Evolutionary conservation across 2,797 vertebrate species (phyloP).

Genomic region (Premnoplex brunnescens): DNA sequence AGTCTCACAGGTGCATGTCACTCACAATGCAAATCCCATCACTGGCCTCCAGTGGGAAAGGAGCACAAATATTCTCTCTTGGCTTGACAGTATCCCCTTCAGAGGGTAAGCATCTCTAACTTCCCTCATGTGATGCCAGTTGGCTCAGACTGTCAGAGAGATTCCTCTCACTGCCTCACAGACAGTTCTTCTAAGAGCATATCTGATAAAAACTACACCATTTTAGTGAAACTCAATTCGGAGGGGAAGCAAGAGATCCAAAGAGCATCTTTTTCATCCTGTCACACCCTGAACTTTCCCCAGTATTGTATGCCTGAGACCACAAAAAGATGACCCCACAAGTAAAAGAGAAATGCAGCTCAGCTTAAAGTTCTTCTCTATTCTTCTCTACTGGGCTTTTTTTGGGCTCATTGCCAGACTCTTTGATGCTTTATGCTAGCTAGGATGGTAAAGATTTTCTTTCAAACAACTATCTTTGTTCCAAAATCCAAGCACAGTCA

Average conservation of each 20-base stretch:
- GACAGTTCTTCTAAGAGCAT: neutral
- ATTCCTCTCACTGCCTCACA: neutral
- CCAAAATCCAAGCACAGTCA: neutral
- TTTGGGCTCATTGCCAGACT: neutral
- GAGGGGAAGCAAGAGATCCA: neutral
- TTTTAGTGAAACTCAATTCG: neutral
- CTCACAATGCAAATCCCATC: neutral
- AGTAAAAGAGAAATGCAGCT: neutral
- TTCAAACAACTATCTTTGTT: neutral
- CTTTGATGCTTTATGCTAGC: neutral
- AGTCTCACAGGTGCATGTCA: rapidly evolving
- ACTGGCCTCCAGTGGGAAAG: neutral
- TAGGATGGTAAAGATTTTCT: neutral
- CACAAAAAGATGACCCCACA: neutral
- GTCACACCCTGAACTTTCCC: neutral
- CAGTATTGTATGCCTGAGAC: neutral
- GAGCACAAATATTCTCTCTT: neutral
- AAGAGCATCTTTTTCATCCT: neutral
- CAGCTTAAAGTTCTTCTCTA: neutral
- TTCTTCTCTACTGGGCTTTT: neutral
- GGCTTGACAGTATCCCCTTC: neutral
- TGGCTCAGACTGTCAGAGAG: neutral
- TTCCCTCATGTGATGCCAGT: neutral
- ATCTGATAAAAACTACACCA: rapidly evolving
- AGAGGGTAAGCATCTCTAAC: rapidly evolving